A percentile compares a stretch with the other conserved stretches of the same genome.
These are phyloP conservation scores for Diplazon laetatorius DNA, from an alignment of 2,888 invertebrate species.

Conservation along the genomic window DNA sequence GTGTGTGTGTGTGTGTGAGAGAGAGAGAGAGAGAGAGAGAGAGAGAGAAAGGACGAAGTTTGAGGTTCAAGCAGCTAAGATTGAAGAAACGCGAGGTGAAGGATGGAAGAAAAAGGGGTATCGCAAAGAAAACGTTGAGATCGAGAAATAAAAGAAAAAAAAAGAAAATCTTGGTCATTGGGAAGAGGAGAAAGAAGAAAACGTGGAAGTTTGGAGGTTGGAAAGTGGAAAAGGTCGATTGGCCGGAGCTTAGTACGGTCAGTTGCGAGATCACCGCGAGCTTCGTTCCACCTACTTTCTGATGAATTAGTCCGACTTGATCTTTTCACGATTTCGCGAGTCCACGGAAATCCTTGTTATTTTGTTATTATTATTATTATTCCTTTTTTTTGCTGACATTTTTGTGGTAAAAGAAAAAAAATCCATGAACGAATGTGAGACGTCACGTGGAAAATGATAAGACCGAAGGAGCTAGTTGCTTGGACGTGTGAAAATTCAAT, in stretches of 20 bases:
- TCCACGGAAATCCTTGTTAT: neutral
- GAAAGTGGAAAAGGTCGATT: constrained; percentile 61
- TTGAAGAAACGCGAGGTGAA: constrained; percentile 55
- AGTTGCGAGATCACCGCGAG: constrained; percentile 31
- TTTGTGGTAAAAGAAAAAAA: no score
- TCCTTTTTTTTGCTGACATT: neutral
- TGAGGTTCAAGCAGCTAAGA: constrained; percentile 53
- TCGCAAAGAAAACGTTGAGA: constrained; percentile 30
- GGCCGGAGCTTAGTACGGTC: constrained; percentile 28
- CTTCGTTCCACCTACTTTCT: constrained; percentile 16
- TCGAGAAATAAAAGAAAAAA: constrained; percentile 8
- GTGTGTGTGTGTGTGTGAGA: no score
- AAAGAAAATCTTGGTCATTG: constrained; percentile 35
- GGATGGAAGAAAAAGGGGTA: constrained; percentile 37
- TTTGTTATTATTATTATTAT: neutral
- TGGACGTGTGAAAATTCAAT: no score
- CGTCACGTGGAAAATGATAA: no score
- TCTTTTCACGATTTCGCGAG: neutral
- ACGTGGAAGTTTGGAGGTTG: constrained; percentile 26
- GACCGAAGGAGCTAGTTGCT: no score
- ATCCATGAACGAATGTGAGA: no score
- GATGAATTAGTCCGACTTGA: constrained; percentile 2
- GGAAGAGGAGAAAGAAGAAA: constrained; percentile 42
- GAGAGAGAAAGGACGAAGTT: constrained; percentile 35
- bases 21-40: constrained; percentile 21